A percentile compares a stretch with the other conserved stretches of the same genome.
Evolutionary conservation across 2,888 invertebrate genomes (phyloP).

Genomic region (Thymelicus lineola): DNA sequence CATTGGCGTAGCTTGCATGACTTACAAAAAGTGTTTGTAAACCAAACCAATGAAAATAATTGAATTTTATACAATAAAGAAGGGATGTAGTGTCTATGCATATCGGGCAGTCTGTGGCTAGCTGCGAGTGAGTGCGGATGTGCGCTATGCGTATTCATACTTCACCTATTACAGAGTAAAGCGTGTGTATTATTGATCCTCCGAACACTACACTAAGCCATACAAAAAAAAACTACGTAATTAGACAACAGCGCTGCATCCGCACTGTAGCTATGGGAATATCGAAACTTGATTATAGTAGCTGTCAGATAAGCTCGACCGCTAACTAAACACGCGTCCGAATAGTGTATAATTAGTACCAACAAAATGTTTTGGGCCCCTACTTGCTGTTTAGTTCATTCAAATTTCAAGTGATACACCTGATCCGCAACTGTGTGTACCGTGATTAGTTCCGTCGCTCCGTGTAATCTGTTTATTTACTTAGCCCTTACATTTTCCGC

Average conservation of each 20-base stretch:
- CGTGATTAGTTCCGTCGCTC: slow-evolving; percentile 27
- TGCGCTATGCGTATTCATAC: no score
- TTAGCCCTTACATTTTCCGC: slow-evolving; percentile 22
- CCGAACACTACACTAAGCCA: no score
- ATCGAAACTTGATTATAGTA: slow-evolving; percentile 46
- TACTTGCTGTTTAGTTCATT: slow-evolving; percentile 32
- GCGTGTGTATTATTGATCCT: no score
- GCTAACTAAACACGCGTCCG: slow-evolving; percentile 38
- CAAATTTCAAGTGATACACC: slow-evolving; percentile 34
- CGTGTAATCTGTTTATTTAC: slow-evolving; percentile 36
- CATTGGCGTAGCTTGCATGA: no score
- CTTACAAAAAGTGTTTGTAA: no score
- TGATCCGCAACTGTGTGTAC: slow-evolving; percentile 7
- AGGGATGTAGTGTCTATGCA: no score
- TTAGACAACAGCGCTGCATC: neutral
- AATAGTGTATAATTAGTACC: slow-evolving; percentile 32
- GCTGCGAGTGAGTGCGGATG: no score
- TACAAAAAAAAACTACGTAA: no score
- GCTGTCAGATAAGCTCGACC: slow-evolving; percentile 42
- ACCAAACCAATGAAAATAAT: no score
- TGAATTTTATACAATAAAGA: no score
- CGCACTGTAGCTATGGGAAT: slow-evolving; percentile 35
- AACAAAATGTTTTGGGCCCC: slow-evolving; percentile 30
- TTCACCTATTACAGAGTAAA: no score
- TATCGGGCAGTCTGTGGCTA: no score